A percentile compares a stretch with the other conserved stretches of the same genome.
phyloP scores from a whole-genome alignment of 2,113 vertebrate genomes.

The Paramisgurnus dabryanus region DNA sequence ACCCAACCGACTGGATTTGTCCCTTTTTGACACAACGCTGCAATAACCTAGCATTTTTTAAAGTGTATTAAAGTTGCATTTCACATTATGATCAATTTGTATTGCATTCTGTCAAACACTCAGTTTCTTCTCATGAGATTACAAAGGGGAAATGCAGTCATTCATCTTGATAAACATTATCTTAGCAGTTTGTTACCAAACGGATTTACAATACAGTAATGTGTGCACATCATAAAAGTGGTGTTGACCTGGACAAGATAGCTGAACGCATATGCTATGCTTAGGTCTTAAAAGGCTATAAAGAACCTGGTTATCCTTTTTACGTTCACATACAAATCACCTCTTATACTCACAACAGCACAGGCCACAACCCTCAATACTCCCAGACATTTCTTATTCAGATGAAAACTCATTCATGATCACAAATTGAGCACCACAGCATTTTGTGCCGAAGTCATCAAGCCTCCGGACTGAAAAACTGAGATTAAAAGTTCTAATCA shows the following conservation, averaged over 20 bases:
- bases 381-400: not conserved
- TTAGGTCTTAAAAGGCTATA: not conserved
- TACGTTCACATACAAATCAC: not conserved
- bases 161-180: too few species aligned
- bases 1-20: too few species aligned
- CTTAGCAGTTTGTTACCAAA: too few species aligned
- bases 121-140: too few species aligned
- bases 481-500: conserved; percentile 44
- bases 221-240: not conserved
- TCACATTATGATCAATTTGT: too few species aligned
- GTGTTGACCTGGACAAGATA: not conserved
- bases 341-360: not conserved
- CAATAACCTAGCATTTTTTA: too few species aligned
- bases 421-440: not conserved
- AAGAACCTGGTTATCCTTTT: not conserved
- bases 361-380: not conserved
- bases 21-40: too few species aligned
- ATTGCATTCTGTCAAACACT: too few species aligned
- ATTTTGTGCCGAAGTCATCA: conserved; percentile 32
- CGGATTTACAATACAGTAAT: not conserved
- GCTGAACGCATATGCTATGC: not conserved
- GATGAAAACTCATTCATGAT: not conserved
- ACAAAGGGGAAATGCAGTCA: too few species aligned
- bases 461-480: conserved; percentile 22
- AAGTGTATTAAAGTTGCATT: too few species aligned